Evolutionary conservation across 2,797 vertebrate genomes (phyloP), one percentile per base, ranked within the genome.

Genomic region (Picus viridis): DNA sequence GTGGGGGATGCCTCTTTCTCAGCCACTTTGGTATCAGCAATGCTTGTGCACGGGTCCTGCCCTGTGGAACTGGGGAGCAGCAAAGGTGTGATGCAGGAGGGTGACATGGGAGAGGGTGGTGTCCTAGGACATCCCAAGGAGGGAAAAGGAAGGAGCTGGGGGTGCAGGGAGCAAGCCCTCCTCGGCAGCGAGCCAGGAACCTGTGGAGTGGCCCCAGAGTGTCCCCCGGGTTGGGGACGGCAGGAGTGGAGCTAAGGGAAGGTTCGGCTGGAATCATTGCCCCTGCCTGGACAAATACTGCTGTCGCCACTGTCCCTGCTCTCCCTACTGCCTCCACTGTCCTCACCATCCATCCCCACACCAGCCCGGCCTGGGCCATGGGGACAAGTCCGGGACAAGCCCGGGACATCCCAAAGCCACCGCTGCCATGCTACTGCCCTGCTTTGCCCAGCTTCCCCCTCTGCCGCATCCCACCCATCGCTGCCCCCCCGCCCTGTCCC

Each of bases 401-500:
- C 54, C 54, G 30, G 54, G 54, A 29, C 10, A 29, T 56, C 29
- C 54, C 54, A 30, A 29, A 27, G 27, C 27, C 54, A 30, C 54
- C 16, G 27, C 54, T 56, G 54, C 27, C 54, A 56, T 56, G 39
- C 32, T 49, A 64, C 49, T 41, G 43, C 53, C 57, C 36, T 26
- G 43, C 6, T 20, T 7, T 53, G 17, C 24, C 65, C 4, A 17
- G 26, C 5, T 7, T 14, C 16, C n/a, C 54, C 41, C 20, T 51
- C 36, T 2, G 14, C 43, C 32, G 22, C 65, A 18, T 27, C 68
- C 18, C 51, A 16, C 8, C 63, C 4, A 49, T 69, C 57, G n/a
- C 71, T 53, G 78, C 62, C 75, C 65, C 88, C 64, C 89, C 81
- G 85, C 81, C 89, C 85, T 53, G 89, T 18, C 29, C 67, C n/a